Base-by-base conservation (phyloP, 1,140 invertebrate genomes). In the Drosophila persimilis region DNA sequence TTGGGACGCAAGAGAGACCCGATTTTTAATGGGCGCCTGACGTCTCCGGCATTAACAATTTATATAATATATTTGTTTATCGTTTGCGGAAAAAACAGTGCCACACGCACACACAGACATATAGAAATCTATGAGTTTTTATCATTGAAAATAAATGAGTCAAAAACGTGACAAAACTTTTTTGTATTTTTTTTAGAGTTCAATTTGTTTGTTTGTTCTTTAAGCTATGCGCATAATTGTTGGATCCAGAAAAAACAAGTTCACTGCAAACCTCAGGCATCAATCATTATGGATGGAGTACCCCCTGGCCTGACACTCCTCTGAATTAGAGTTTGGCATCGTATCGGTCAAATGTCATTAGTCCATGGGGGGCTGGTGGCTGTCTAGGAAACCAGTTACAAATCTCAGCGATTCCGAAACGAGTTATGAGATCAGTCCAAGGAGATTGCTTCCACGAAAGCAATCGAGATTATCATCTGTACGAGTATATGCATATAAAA, bases 151-250 rank as follows among this genome's bases (percentile, higher is more conserved):
- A 45, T 22, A 76, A 70, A 71, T 80, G 65, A 85, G 81, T 77
- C 77, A 81, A 88, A 86, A 86, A 86, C 81, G 81, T 86, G 81
- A 86, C 81, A 71, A 52, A 56, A 48, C 15, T 61, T 73, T 39
- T 39, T 39, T 69, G 29, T 35, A 43, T 55, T 56, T 69, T 69
- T 72, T 66, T 61, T 20, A 20, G 20, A 20, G 20, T 20, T 47
- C 41, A 46, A 54, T 60, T 59, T 78, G 26, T 77, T 55, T 76
- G 54, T 77, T 67, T 81, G 64, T 64, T 77, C 43, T 54, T 60
- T 44, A 80, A 80, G 31, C 51, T 66, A 69, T 69, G 66, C 66
- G 66, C 63, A 69, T 69, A 57, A 56, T 67, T 48, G 26, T 24
- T 43, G 45, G 52, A 35, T 69, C 56, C 57, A 43, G 20, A 46